These are phyloP conservation scores for Drosophila erecta DNA, from an alignment of 1,140 invertebrate species.

Conservation along the genomic window DNA sequence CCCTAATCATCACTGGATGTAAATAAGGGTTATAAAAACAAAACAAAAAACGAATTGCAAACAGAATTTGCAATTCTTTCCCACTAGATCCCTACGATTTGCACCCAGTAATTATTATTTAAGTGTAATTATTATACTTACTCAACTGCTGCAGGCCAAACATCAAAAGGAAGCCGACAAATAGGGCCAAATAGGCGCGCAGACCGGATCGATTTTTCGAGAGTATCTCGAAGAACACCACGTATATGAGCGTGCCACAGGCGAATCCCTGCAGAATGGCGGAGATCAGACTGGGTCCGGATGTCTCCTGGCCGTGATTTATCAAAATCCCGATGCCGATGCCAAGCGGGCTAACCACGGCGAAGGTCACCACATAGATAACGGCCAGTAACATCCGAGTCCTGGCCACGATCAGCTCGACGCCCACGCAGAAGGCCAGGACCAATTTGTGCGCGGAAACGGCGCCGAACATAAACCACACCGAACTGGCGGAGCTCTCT, in stretches of 20 bases:
- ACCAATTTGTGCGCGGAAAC: slow-evolving; percentile 95
- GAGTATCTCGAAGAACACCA: slow-evolving; percentile 96
- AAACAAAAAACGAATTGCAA: no score
- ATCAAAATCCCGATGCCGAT: slow-evolving; percentile 90
- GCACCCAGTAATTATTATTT: neutral
- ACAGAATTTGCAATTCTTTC: no score
- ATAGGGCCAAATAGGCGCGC: slow-evolving; percentile 89
- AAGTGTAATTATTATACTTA: slow-evolving; percentile 86
- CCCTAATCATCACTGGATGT: no score
- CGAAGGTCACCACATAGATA: slow-evolving; percentile 91
- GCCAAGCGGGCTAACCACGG: slow-evolving; percentile 91
- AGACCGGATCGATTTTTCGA: slow-evolving; percentile 91
- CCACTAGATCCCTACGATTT: neutral
- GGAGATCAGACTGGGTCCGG: slow-evolving; percentile 87
- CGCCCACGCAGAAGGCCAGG: slow-evolving; percentile 94
- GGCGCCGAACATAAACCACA: slow-evolving; percentile 94
- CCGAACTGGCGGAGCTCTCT: slow-evolving; percentile 88
- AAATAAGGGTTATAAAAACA: no score
- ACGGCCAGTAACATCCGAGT: slow-evolving; percentile 87
- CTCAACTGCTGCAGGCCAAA: slow-evolving; percentile 90
- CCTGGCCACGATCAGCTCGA: slow-evolving; percentile 90
- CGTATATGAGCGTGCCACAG: slow-evolving; percentile 94
- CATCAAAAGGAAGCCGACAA: slow-evolving; percentile 92
- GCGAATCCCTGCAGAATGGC: slow-evolving; percentile 93
- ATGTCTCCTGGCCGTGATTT: slow-evolving; percentile 86